Evolutionary conservation across 2,797 vertebrate species (phyloP).

Genomic region (Nyctibius grandis): DNA sequence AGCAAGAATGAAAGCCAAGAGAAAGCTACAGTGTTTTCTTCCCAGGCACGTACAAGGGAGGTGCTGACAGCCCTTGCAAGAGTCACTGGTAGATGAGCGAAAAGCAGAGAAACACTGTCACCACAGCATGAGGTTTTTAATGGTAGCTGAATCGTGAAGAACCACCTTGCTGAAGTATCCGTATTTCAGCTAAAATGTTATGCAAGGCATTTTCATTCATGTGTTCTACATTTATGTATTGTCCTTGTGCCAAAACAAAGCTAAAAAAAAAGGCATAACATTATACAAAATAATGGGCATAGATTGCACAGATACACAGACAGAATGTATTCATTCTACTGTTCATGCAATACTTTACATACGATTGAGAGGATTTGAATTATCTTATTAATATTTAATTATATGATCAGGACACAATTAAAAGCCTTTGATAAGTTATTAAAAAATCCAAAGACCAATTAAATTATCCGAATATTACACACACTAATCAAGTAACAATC

Average conservation of each 20-base stretch:
- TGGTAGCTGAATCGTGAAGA: not conserved
- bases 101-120: not conserved
- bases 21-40: not conserved
- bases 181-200: not conserved
- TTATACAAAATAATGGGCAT: not conserved
- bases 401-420: not conserved
- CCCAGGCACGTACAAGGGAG: not conserved
- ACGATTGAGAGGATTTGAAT: not conserved
- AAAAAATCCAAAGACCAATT: slow-evolving; percentile 2
- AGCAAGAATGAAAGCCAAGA: not conserved
- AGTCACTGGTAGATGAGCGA: not conserved
- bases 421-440: slow-evolving; percentile 6
- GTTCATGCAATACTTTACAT: not conserved
- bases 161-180: not conserved
- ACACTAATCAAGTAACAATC: not conserved
- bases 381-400: slow-evolving; percentile 12
- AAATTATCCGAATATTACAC: not conserved
- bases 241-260: not conserved
- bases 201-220: not conserved
- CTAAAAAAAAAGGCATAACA: not conserved
- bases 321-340: not conserved
- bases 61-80: not conserved
- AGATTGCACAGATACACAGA: not conserved
- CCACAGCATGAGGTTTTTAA: not conserved
- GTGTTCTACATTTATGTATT: not conserved